Evolutionary conservation across 1,140 invertebrate genomes (phyloP).

Genomic region (Drosophila sturtevanti): DNA sequence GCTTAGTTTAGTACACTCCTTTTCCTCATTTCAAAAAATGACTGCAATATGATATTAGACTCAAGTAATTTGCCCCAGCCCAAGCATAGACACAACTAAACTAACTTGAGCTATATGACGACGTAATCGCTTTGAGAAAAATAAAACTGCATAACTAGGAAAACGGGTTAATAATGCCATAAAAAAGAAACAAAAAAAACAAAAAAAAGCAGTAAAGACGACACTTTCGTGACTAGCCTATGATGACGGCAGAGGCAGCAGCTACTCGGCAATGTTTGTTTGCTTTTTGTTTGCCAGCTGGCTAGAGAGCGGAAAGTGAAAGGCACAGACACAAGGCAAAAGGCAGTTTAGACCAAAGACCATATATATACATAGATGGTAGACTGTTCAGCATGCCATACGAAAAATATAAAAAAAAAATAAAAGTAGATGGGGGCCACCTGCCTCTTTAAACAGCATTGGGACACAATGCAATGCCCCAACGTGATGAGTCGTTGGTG

Average conservation of each 20-base stretch:
- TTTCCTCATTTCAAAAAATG: constrained; percentile 62
- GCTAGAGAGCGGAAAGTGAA: constrained; percentile 65
- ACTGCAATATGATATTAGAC: constrained; percentile 71
- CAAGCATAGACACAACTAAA: constrained; percentile 22
- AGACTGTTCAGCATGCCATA: constrained; percentile 19
- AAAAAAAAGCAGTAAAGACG: constrained; percentile 60
- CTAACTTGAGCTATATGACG: constrained; percentile 13
- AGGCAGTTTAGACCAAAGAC: constrained; percentile 17
- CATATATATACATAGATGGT: background rate
- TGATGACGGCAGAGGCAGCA: constrained; percentile 16
- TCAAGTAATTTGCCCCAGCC: constrained; percentile 28
- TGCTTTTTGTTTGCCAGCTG: constrained; percentile 47
- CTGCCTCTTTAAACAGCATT: constrained; percentile 32
- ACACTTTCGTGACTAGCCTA: constrained; percentile 75
- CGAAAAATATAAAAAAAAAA: constrained; percentile 7
- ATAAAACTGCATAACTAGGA: constrained; percentile 56
- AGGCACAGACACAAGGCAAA: constrained; percentile 41
- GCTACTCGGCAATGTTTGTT: constrained; percentile 53
- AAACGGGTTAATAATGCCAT: constrained; percentile 81
- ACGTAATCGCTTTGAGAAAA: constrained; percentile 63
- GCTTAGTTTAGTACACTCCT: constrained; percentile 9
- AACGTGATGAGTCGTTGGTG: constrained; percentile 13
- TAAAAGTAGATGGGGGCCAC: background rate
- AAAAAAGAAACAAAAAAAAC: constrained; percentile 56
- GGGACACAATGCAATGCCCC: constrained; percentile 49